These are phyloP conservation scores for Baryphthengus martii DNA, from an alignment of 2,113 vertebrate genomes.

Conservation along the genomic window DNA sequence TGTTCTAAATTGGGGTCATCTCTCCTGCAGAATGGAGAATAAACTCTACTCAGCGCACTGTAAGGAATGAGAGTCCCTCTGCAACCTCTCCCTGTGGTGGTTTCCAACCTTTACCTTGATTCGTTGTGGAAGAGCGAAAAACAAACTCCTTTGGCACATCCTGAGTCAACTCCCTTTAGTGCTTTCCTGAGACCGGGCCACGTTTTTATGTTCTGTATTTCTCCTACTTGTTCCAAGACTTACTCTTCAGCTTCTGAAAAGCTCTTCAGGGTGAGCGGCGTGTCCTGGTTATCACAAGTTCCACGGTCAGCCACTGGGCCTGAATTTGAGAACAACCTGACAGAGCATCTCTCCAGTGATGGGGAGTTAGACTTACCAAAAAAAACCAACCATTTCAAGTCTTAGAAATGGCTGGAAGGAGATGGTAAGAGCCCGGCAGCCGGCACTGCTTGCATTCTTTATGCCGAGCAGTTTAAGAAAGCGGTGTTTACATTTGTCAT, in stretches of 20 bases:
- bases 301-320: background rate
- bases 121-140: background rate
- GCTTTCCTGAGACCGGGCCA: background rate
- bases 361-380: background rate
- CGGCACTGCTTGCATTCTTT: background rate
- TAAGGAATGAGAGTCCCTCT: background rate
- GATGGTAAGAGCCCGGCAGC: background rate
- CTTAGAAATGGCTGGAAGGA: background rate
- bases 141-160: background rate
- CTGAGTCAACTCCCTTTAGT: background rate
- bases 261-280: fast-evolving
- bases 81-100: background rate
- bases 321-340: background rate
- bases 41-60: background rate
- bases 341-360: background rate
- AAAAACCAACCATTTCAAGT: background rate
- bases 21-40: background rate
- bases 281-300: background rate
- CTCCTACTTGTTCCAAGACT: background rate
- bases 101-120: background rate
- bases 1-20: background rate
- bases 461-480: background rate
- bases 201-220: background rate
- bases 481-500: background rate
- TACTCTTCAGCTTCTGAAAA: background rate